phyloP scores from a whole-genome alignment of 53 echinoderm and acorn worm genomes.

The Crossaster papposus region DNA sequence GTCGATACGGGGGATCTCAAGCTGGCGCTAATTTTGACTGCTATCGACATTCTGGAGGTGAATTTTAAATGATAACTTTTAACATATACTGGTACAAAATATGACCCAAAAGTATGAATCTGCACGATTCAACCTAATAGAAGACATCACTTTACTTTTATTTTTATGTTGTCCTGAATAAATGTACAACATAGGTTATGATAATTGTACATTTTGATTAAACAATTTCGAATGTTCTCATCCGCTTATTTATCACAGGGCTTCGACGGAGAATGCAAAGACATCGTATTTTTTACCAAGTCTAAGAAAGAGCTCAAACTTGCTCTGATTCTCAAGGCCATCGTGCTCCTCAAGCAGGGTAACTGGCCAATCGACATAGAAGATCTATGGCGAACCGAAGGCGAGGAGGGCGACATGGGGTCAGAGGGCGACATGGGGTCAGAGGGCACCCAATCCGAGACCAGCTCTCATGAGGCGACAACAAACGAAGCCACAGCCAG shows the following conservation, averaged over 20 bases:
- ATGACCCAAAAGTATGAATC: no score
- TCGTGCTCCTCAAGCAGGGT: constrained; percentile 48
- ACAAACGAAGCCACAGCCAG: not conserved
- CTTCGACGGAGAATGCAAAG: constrained; percentile 18
- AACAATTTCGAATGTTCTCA: no score
- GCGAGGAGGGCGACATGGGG: constrained; percentile 24
- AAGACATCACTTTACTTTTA: no score
- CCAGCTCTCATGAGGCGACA: constrained; percentile 28
- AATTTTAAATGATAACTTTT: not conserved
- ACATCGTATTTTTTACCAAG: constrained; percentile 42
- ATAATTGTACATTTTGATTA: no score
- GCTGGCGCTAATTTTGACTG: constrained; percentile 35
- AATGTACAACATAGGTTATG: no score
- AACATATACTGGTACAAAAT: no score
- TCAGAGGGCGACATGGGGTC: no score
- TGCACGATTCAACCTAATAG: no score
- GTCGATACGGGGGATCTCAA: constrained; percentile 32
- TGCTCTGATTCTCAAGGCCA: constrained; percentile 38
- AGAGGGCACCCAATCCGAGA: constrained; percentile 42
- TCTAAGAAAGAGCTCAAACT: constrained; percentile 53
- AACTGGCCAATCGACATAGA: constrained; percentile 35
- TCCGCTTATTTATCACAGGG: constrained; percentile 19
- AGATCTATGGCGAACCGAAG: constrained; percentile 41
- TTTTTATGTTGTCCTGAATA: not conserved
- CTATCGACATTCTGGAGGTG: constrained; percentile 35